Evolutionary conservation across 2,113 vertebrate species (phyloP).

Genomic region (Chascanopsetta lugubris): DNA sequence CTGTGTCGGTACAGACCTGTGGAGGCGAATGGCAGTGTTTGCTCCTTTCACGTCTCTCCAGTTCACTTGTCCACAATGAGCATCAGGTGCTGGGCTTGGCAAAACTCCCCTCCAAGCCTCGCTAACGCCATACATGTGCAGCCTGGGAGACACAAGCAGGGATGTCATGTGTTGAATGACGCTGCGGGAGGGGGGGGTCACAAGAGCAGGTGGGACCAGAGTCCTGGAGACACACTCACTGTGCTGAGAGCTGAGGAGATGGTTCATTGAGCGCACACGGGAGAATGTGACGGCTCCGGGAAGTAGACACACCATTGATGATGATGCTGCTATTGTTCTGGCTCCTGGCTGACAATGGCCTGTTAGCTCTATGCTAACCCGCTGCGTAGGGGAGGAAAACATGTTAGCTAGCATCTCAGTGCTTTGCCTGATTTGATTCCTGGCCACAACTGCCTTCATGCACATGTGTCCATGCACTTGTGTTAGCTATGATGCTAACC

Average conservation of each 20-base stretch:
- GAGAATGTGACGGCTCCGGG: conserved; percentile 74
- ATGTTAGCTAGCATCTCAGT: not conserved
- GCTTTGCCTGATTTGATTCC: not conserved
- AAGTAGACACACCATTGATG: conserved; percentile 83
- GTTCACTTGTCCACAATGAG: conserved; percentile 95
- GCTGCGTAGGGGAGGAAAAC: conserved; percentile 2
- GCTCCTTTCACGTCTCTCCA: conserved; percentile 58
- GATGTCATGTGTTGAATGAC: not conserved
- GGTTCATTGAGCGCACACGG: conserved; percentile 75
- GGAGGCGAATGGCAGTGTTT: conserved; percentile 50
- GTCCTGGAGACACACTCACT: conserved; percentile 49
- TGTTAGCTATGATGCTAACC: not conserved
- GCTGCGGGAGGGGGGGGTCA: not conserved
- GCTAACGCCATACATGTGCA: conserved; percentile 99
- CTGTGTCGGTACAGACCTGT: conserved; percentile 36
- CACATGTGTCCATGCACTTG: not conserved
- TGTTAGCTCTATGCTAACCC: conserved; percentile 64
- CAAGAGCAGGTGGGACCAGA: not conserved
- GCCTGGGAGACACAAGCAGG: conserved; percentile 75
- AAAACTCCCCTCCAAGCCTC: conserved; percentile 96
- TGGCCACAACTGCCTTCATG: not conserved
- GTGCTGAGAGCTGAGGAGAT: conserved; percentile 68
- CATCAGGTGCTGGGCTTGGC: conserved; percentile 98
- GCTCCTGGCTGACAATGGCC: conserved; percentile 67
- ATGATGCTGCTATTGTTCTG: conserved; percentile 61